These are phyloP conservation scores for Leptopterna dolabrata DNA, from an alignment of 2,888 invertebrate genomes.

Conservation along the genomic window DNA sequence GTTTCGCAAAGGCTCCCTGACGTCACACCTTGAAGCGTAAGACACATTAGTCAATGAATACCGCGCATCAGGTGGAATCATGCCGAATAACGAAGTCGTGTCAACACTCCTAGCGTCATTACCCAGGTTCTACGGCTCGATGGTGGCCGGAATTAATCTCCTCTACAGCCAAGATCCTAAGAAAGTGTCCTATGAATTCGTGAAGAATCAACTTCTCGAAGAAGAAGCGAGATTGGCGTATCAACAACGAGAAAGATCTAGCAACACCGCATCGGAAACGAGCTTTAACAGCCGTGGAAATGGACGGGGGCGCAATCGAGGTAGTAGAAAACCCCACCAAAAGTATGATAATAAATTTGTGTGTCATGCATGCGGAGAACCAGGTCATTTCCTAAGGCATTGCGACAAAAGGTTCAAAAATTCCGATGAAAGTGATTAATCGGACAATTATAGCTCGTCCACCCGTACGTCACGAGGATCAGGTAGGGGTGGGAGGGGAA, in stretches of 20 bases:
- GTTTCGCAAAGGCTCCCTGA: not conserved
- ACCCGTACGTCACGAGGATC: too few relatives aligned
- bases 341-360: not conserved
- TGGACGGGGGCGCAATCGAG: too few relatives aligned
- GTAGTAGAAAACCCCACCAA: not conserved
- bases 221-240: not conserved
- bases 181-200: slow-evolving; percentile 2
- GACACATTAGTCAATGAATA: not conserved
- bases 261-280: not conserved
- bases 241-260: not conserved
- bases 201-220: slow-evolving; percentile 13
- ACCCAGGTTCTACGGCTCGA: not conserved
- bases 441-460: not conserved
- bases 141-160: not conserved
- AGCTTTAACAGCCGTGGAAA: not conserved
- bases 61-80: not conserved
- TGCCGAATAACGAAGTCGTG: not conserved
- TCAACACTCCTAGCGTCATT: not conserved
- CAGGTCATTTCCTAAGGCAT: not conserved
- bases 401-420: not conserved
- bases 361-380: slow-evolving; percentile 5
- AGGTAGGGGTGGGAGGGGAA: too few relatives aligned
- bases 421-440: not conserved
- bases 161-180: not conserved
- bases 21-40: not conserved